A percentile compares a stretch with the other conserved stretches of the same genome.
Evolutionary conservation across 2,113 vertebrate genomes (phyloP).

Genomic region (Capreolus pygargus): DNA sequence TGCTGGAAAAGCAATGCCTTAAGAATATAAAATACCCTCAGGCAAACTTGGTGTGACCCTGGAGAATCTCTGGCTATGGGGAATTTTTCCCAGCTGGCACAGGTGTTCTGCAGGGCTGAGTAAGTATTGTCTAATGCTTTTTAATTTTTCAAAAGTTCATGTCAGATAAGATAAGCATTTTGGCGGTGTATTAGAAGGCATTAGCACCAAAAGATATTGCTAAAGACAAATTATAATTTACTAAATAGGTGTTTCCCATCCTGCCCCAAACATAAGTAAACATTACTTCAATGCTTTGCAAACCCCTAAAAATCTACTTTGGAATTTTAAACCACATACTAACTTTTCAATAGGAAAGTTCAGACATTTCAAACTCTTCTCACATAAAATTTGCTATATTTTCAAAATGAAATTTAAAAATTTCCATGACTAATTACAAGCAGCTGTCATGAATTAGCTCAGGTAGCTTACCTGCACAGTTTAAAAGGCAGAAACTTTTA

Average conservation of each 20-base stretch:
- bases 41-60: background rate
- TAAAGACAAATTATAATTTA: constrained; percentile 50
- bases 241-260: constrained; percentile 29
- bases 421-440: background rate
- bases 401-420: background rate
- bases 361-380: background rate
- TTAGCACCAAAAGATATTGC: constrained; percentile 32
- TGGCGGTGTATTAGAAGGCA: background rate
- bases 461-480: background rate
- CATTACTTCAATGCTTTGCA: constrained; percentile 26
- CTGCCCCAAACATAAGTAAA: constrained; percentile 19
- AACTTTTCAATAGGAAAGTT: background rate
- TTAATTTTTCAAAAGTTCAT: background rate
- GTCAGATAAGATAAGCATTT: constrained; percentile 48
- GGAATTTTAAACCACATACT: background rate
- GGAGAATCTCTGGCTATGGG: background rate
- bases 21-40: background rate
- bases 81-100: background rate
- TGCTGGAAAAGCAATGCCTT: background rate
- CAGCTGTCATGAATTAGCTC: background rate
- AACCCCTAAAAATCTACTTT: constrained; percentile 27
- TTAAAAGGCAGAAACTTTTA: background rate
- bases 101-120: background rate
- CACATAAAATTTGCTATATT: background rate
- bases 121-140: background rate